Conservation (phyloP, 1,140 invertebrate genomes). For the Trichomalopsis sarcophagae region DNA sequence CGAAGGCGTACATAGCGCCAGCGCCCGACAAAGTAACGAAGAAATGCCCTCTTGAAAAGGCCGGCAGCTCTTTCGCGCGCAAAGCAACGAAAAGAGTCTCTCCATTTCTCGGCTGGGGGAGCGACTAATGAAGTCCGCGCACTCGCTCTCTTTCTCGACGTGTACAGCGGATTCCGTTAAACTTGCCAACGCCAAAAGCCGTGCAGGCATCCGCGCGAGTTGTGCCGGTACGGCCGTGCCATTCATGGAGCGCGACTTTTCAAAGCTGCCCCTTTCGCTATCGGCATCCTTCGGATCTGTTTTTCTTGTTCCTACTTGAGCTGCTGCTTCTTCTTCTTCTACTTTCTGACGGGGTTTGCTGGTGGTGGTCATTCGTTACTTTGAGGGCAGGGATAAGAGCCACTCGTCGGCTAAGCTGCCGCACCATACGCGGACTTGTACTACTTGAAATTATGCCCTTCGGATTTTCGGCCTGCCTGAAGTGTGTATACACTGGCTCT, state of each 20-base stretch:
- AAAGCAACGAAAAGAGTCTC: conserved; percentile 13
- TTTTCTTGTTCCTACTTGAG: not conserved
- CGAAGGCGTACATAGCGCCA: not conserved
- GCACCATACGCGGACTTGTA: conserved; percentile 2
- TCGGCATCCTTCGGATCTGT: not conserved
- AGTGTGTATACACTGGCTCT: too few relatives aligned
- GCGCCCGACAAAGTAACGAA: conserved; percentile 25
- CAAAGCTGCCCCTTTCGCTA: not conserved
- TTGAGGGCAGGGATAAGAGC: not conserved
- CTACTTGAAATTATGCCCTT: not conserved
- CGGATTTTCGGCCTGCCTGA: too few relatives aligned
- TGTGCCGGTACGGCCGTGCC: not conserved
- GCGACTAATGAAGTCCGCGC: conserved; percentile 41
- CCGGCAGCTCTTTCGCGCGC: not conserved
- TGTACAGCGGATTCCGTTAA: conserved; percentile 8
- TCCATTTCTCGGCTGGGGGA: not conserved
- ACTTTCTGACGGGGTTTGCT: not conserved
- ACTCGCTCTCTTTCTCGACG: not conserved
- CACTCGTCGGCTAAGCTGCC: not conserved
- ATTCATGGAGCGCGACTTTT: not conserved
- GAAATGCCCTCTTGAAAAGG: conserved; percentile 16
- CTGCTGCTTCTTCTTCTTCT: not conserved
- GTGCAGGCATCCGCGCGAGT: too few relatives aligned
- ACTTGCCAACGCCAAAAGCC: not conserved
- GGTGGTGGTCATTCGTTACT: not conserved